These are phyloP conservation scores for Ischnura elegans DNA, from an alignment of 2,888 invertebrate species.

Conservation along the genomic window DNA sequence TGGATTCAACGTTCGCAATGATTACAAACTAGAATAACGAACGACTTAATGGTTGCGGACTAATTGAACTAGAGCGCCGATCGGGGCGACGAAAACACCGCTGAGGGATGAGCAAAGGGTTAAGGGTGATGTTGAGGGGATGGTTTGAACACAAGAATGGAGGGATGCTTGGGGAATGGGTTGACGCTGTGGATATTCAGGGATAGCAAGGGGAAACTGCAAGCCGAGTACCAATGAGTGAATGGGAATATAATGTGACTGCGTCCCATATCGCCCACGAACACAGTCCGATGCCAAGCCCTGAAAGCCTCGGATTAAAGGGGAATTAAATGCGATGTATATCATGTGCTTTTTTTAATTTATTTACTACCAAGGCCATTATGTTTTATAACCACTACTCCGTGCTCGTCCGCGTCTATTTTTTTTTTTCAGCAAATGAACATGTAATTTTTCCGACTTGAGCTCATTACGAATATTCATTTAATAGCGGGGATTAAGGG, in stretches of 20 bases:
- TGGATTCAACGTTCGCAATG: slow-evolving; percentile 58
- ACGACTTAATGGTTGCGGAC: slow-evolving; percentile 61
- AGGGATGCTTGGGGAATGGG: slow-evolving; percentile 9
- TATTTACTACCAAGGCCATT: not conserved
- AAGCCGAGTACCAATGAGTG: not conserved
- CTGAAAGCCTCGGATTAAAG: not conserved
- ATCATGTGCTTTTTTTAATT: not conserved
- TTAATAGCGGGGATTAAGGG: too few species aligned
- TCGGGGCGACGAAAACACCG: not conserved
- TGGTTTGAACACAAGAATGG: too few species aligned
- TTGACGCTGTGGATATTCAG: not conserved
- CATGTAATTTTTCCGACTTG: too few species aligned
- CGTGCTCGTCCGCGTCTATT: too few species aligned
- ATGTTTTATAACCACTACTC: not conserved
- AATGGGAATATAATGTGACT: slow-evolving; percentile 21
- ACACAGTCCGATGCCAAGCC: not conserved
- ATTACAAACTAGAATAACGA: slow-evolving; percentile 56
- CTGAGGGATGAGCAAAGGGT: not conserved
- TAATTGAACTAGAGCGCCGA: slow-evolving; percentile 45
- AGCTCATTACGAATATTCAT: too few species aligned
- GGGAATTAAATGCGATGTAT: not conserved
- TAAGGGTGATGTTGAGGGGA: not conserved
- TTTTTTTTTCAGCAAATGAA: too few species aligned
- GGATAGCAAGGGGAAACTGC: not conserved
- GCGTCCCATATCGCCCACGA: not conserved